Conservation (phyloP, 2,797 vertebrate genomes). For the Meriones psammophilus region DNA sequence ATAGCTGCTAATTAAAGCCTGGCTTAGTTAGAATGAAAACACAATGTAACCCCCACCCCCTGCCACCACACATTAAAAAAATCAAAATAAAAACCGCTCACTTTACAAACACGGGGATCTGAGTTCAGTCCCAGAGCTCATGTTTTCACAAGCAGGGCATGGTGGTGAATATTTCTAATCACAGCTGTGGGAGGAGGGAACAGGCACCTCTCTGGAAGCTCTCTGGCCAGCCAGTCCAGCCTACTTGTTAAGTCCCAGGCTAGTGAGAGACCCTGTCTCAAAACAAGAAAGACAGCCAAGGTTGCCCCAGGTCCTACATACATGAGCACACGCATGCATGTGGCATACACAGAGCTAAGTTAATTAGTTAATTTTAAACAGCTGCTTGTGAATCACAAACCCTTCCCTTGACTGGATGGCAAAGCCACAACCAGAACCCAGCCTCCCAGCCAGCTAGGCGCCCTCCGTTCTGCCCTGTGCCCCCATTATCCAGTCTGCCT, state of each 20-base stretch:
- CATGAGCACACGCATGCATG: background rate
- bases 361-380: background rate
- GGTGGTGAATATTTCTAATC: background rate
- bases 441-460: background rate
- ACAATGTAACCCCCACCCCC: background rate
- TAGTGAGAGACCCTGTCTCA: background rate
- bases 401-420: background rate
- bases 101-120: background rate
- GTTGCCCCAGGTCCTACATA: background rate
- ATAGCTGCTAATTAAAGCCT: slow-evolving; percentile 40
- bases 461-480: background rate
- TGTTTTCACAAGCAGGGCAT: background rate
- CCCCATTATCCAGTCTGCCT: slow-evolving; percentile 55
- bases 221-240: background rate
- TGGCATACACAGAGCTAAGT: background rate
- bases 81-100: background rate
- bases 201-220: background rate
- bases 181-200: background rate
- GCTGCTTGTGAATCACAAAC: slow-evolving; percentile 30
- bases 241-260: background rate
- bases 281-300: background rate
- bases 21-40: slow-evolving; percentile 46
- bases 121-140: background rate
- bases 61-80: background rate
- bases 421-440: background rate